Evolutionary conservation across 2,888 invertebrate species (phyloP).

Genomic region (Phymatocera aterrima): DNA sequence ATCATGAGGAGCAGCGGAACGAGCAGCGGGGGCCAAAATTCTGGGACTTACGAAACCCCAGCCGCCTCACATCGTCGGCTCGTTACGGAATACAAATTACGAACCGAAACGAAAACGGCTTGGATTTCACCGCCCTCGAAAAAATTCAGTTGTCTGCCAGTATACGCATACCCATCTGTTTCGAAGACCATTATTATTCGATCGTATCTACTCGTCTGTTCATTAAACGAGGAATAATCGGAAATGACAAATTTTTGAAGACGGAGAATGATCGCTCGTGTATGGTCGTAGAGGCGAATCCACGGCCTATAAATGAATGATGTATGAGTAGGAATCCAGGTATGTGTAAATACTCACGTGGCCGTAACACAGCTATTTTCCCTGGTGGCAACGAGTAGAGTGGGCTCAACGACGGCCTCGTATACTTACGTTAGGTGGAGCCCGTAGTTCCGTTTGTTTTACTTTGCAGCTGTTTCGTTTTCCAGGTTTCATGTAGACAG

Average conservation of each 20-base stretch:
- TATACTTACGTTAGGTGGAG: not conserved
- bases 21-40: constrained; percentile 23
- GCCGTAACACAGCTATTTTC: constrained; percentile 24
- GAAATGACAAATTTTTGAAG: too few relatives aligned
- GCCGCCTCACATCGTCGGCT: constrained; percentile 20
- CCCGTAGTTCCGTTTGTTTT: constrained; percentile 4
- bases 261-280: not conserved
- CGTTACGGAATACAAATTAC: constrained; percentile 23
- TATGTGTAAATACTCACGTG: constrained; percentile 10
- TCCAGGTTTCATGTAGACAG: not conserved
- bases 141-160: too few relatives aligned
- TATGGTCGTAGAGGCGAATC: not conserved
- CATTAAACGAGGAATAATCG: too few relatives aligned
- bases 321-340: not conserved
- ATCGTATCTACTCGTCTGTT: too few relatives aligned
- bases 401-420: not conserved
- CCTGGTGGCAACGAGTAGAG: not conserved
- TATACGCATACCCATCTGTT: too few relatives aligned
- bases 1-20: constrained; percentile 17
- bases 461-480: constrained; percentile 2
- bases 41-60: constrained; percentile 11
- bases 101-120: not conserved
- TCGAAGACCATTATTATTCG: too few relatives aligned
- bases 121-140: not conserved
- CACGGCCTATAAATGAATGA: not conserved